Evolutionary conservation across 2,888 invertebrate species (phyloP), one percentile per base, ranked within the genome.

Genomic region (Nowickia ferox): DNA sequence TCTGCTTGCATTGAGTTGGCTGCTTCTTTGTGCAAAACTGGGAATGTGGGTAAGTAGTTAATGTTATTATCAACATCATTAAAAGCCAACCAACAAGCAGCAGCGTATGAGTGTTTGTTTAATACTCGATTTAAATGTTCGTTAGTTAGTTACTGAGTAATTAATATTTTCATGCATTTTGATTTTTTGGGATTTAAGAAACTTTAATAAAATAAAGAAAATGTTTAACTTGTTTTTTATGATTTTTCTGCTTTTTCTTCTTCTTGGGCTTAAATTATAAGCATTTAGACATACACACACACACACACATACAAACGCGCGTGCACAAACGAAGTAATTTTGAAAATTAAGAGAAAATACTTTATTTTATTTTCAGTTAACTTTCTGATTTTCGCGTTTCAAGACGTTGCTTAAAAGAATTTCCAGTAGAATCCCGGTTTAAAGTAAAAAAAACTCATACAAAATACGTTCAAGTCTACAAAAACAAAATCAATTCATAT

Each of bases 151-250:
- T 87, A 81, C 81, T 84, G 88, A 88, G 76, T 90, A 89, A 91
- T 91, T 90, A 91, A 91, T 90, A 91, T 91, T 91, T 91, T 91
- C 91, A 91, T 91, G 91, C 90, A 90, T 87, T 91, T 90, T 91
- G 91, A 90, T 90, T 91, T 91, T 91, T 91, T 91, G 90, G 91
- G 90, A 91, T 90, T 91, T 89, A 87, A 79, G 66, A 75, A 71
- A 71, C 71, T 75, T 87, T 83, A 78, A 81, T 44, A 71, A 71
- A 76, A 63, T 61, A 69, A 82, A 55, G 63, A 79, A 79, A 88
- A 79, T 81, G 87, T 82, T 82, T 86, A 74, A 30, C 46, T 77
- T 61, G 69, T 68, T 61, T 65, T 68, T 51, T 68, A 22, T 44
- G 66, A 30, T 75, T 51, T 40, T 17, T 78, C 19, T 72, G 48